Conservation (phyloP, 2,888 invertebrate genomes). For the Amitus sp. region DNA sequence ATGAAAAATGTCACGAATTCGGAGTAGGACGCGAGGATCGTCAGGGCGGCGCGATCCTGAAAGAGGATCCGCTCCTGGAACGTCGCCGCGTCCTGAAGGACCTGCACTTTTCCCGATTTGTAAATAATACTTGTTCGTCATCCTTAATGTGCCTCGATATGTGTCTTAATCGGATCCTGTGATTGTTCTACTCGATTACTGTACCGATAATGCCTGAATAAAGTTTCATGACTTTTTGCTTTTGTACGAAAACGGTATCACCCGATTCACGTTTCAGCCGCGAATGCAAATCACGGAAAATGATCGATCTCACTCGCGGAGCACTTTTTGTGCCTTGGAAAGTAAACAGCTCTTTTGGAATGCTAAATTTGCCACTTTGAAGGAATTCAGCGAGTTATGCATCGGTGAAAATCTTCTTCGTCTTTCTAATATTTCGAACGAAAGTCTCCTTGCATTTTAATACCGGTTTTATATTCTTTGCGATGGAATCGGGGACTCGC, state of each 20-base stretch:
- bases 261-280: conserved; percentile 14
- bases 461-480: neutral
- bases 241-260: conserved; percentile 37
- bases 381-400: too few relatives aligned
- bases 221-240: conserved; percentile 38
- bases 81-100: conserved; percentile 10
- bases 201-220: conserved; percentile 50
- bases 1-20: conserved; percentile 2
- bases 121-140: conserved; percentile 34
- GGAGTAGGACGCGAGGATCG: conserved; percentile 4
- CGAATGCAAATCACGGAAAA: too few relatives aligned
- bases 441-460: too few relatives aligned
- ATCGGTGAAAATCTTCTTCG: too few relatives aligned
- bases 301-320: neutral
- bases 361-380: too few relatives aligned
- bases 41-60: neutral
- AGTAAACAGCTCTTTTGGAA: too few relatives aligned
- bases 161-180: conserved; percentile 32
- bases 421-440: too few relatives aligned
- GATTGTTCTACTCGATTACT: conserved; percentile 49
- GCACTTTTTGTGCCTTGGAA: too few relatives aligned
- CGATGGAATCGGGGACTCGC: neutral
- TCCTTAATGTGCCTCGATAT: conserved; percentile 13
- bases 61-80: conserved; percentile 6
- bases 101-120: conserved; percentile 22